Evolutionary conservation across 2,113 vertebrate species (phyloP).

Genomic region (Cheirogaleus medius): DNA sequence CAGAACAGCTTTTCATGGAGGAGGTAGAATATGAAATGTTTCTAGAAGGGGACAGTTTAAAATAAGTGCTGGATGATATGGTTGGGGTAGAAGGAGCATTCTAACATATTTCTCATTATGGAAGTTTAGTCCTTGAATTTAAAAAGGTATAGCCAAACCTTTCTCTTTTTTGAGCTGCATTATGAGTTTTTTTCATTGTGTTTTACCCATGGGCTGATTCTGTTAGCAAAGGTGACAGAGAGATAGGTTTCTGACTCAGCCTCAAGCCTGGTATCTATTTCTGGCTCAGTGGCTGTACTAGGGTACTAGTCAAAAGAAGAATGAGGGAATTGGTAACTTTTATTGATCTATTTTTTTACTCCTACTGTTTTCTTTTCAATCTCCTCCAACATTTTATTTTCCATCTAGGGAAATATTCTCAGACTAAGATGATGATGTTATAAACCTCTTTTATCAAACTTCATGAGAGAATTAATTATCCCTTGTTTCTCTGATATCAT

Average conservation of each 20-base stretch:
- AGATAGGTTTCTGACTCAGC: background rate
- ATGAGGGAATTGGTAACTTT: background rate
- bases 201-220: background rate
- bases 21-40: background rate
- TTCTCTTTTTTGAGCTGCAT: background rate
- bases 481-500: background rate
- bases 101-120: background rate
- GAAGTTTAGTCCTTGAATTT: background rate
- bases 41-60: background rate
- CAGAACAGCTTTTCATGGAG: background rate
- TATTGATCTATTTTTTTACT: background rate
- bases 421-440: conserved; percentile 33
- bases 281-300: background rate
- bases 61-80: background rate
- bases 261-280: conserved; percentile 6
- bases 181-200: background rate
- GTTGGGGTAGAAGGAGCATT: background rate
- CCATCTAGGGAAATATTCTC: background rate
- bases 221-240: background rate
- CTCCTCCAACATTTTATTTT: conserved; percentile 15
- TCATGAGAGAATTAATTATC: background rate
- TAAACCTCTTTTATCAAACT: background rate
- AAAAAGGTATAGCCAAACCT: background rate
- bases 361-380: conserved; percentile 30
- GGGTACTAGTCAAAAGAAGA: background rate